Evolutionary conservation across 2,797 vertebrate genomes (phyloP), one percentile per base, ranked within the genome.

Genomic region (Chromis chromis): DNA sequence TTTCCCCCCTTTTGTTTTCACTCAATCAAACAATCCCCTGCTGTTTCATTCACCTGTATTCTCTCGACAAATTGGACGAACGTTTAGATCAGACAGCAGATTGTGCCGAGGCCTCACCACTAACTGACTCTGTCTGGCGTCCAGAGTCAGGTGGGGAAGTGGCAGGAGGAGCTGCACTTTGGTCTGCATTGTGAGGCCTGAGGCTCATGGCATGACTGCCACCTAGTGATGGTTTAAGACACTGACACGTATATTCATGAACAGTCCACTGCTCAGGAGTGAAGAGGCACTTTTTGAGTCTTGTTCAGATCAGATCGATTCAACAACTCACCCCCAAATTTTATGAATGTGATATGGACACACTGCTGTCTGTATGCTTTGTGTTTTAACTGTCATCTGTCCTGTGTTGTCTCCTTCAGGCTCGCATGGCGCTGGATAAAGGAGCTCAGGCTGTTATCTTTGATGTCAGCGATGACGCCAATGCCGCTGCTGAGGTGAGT

Each of bases 391-490:
- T 12, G 10, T 6, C 4, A 10, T 53, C 46, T n/a, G 27, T 42
- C 74, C 54, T 61, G 55, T 10, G 31, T 40, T 90, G 24, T 89
- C 60, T 89, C 79, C 79, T 64, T 82, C 93, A 99, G 98, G 97
- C 97, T 74, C 96, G 95, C 55, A 95, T 99, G 94, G 98, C 98
- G 0, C 91, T 97, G 66, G 95, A 98, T 53, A 96, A 97, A 82
- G 98, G 98, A 73, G 98, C 98, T 75, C 96, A 94, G 17, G 98
- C 98, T 0, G 96, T 99, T 70, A 98, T 99, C 84, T 99, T 99
- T 56, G 98, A 99, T 85, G 95, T 99, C 83, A 97, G 95, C 0
- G 96, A 99, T 57, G 95, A 99, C 59, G 91, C 94, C 65, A 93
- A 90, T 0, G 98, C 97, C 74, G 96, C 94, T 33, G 91, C 93